Evolutionary conservation across 2,888 invertebrate genomes (phyloP), one percentile per base, ranked within the genome.

Genomic region (Pyrgus malvae): DNA sequence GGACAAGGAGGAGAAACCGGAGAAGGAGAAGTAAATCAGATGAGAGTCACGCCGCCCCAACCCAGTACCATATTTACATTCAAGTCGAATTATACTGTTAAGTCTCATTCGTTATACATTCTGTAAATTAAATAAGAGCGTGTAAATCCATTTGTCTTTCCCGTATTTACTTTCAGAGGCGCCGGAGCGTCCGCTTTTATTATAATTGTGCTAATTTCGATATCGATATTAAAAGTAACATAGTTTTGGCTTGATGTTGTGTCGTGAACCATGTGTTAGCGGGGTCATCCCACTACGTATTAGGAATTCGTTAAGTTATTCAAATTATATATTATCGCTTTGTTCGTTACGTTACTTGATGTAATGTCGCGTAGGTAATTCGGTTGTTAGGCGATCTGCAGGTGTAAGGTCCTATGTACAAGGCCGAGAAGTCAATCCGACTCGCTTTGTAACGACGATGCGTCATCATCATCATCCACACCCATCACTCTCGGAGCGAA

Each of bases 1-100:
- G 76, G 93, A 94, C 37, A 66, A 65, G 74, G 94, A 94, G 71
- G 94, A 93, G 72, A 51, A 51, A 35, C 19, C 51, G 7, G 93
- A 93, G 40, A 66, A 65, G 48, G 72, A 71, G 35, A 35, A 35
- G 37, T 76, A 83, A 82, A 80, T 73, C 79, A 80, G 72, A 67
- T 48, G 50, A 35, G 40, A 60, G 48, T 21, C 37, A 41, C 57
- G 55, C 59, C 60, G 42, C 53, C 50, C 58, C 50, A 23, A 53
- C 57, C 58, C 57, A 54, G 54, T 53, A 56, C 55, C 59, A 49
- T 53, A 44, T 55, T 54, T 58, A 54, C 55, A 58, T 67, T 66
- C 70, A 74, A 70, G 64, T 71, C 69, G 67, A 69, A 70, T 68
- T 69, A 69, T 72, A 71, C 76, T 76, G 72, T 74, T 25, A 77